Percentiles rank a stretch among this genome's conserved stretches.
These are phyloP conservation scores for Scomber japonicus DNA, from an alignment of 2,113 vertebrate genomes.

Conservation along the genomic window DNA sequence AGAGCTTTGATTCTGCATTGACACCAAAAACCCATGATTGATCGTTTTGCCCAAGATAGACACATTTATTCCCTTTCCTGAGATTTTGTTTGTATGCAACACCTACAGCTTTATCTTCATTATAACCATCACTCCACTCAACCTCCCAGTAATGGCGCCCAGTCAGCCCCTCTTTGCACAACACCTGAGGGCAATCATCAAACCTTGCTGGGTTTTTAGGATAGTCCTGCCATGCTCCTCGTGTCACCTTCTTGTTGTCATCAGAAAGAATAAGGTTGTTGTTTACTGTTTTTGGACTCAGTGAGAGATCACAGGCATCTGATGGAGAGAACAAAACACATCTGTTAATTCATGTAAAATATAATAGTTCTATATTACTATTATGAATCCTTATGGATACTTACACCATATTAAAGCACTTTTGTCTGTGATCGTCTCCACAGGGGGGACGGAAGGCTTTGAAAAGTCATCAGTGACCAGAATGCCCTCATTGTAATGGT, in stretches of 20 bases:
- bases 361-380: too few species aligned
- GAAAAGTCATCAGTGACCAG: conserved; percentile 14
- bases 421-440: not conserved
- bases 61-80: not conserved
- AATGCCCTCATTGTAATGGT: too few species aligned
- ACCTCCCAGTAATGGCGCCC: not conserved
- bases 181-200: too few species aligned
- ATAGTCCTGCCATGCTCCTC: not conserved
- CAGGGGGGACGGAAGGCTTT: not conserved
- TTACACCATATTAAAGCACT: not conserved
- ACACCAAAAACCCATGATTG: not conserved
- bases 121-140: not conserved
- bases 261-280: not conserved
- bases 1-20: not conserved
- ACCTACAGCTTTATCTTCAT: not conserved
- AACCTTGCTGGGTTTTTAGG: too few species aligned
- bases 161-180: too few species aligned
- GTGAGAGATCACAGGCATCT: conserved; percentile 3
- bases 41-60: too few species aligned
- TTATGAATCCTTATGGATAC: not conserved
- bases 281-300: conserved; percentile 1
- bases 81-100: not conserved
- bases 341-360: too few species aligned
- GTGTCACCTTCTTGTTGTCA: not conserved
- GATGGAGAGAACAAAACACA: not conserved